These are phyloP conservation scores for Scaptomyza parva DNA, from an alignment of 2,888 invertebrate species.

Conservation along the genomic window DNA sequence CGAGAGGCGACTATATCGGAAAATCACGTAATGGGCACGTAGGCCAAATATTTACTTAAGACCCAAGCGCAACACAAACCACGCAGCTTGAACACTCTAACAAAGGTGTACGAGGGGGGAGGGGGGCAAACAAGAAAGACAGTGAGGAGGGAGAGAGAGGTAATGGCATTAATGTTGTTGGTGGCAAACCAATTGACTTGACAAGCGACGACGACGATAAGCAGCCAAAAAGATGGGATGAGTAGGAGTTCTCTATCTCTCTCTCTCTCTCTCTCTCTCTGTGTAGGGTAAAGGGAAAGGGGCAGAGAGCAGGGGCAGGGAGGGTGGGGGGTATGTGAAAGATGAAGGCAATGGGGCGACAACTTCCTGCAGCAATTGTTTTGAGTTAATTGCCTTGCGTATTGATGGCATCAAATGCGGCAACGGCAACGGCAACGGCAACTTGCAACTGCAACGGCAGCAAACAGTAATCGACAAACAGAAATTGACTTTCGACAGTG, in stretches of 20 bases:
- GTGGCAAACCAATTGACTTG: constrained; percentile 73
- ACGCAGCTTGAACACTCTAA: constrained; percentile 15
- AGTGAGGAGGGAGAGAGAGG: background rate
- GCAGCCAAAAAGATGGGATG: background rate
- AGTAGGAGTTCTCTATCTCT: background rate
- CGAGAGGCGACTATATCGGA: constrained; percentile 67
- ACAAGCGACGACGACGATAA: constrained; percentile 34
- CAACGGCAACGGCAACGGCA: constrained; percentile 17
- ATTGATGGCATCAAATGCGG: constrained; percentile 31
- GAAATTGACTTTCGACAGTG: constrained; percentile 39
- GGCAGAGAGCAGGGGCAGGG: background rate
- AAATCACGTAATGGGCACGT: constrained; percentile 79
- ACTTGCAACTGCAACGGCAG: constrained; percentile 10
- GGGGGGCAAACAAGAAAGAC: background rate
- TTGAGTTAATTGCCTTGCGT: constrained; percentile 65
- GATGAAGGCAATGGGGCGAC: constrained; percentile 46
- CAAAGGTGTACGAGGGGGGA: background rate
- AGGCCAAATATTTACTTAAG: constrained; percentile 77
- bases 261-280: too few species aligned
- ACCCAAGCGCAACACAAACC: constrained; percentile 35
- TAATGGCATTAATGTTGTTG: constrained; percentile 61
- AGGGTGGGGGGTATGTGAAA: background rate
- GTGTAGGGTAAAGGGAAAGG: too few species aligned
- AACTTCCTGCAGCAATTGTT: constrained; percentile 69
- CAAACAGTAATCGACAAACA: constrained; percentile 29